Evolutionary conservation across 2,113 vertebrate genomes (phyloP), one percentile per base, ranked within the genome.

Genomic region (Odocoileus virginianus): DNA sequence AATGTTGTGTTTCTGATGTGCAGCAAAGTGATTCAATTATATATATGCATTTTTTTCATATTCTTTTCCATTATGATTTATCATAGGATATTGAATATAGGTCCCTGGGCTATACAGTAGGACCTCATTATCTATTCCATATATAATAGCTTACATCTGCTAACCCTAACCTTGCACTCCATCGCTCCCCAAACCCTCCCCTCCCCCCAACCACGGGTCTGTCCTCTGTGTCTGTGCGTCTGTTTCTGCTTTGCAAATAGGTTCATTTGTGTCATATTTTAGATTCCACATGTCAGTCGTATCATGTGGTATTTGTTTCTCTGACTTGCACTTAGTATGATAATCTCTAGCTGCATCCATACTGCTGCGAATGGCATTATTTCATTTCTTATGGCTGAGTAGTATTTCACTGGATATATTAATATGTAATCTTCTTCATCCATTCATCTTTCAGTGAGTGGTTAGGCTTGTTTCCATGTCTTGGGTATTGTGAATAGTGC

Each of bases 281-380:
- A 40, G 67, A 11, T 23, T 23, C n/a, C 67, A 23, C 5, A 3
- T 40, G 10, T 67, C 4, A 23, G n/a, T 23, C 0, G 0, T 23
- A 40, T 12, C n/a, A 3, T 11, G 10, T 23, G n/a, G 19, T 12
- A 6, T 71, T 40, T 23, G n/a, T 40, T 36, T 71, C 23, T 71
- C n/a, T 36, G 19, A 36, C 10, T 40, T 40, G n/a, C n/a, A 21
- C n/a, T 23, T 40, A 40, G n/a, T 40, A 40, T 23, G 67, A 40
- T 71, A 12, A 71, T 40, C n/a, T 71, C n/a, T 40, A 71, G n/a
- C n/a, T 40, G 19, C 67, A 6, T 40, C n/a, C 67, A 40, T 12
- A 40, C n/a, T 23, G 10, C 19, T 71, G 67, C 5, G 3, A 12
- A 23, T 23, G 67, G n/a, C 9, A 23, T 12, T 1, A 2, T 71